A percentile compares a stretch with the other conserved stretches of the same genome.
phyloP scores from a whole-genome alignment of 2,797 vertebrate genomes.

The Schizopygopsis malacanthus region DNA sequence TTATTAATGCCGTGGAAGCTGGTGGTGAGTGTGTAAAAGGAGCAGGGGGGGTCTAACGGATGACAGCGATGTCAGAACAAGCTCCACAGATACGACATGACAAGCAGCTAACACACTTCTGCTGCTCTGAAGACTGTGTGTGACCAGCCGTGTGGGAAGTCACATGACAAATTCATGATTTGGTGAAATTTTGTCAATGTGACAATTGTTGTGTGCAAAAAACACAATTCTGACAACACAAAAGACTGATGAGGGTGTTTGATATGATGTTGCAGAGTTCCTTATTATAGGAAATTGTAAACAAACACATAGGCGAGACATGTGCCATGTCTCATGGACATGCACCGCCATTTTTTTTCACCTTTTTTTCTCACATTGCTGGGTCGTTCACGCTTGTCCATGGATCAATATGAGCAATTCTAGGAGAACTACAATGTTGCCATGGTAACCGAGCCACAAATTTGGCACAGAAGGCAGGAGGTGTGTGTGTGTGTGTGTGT shows the following conservation, averaged over 20 bases:
- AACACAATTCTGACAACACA: background rate
- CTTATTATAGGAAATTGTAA: background rate
- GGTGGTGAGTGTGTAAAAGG: conserved; percentile 50
- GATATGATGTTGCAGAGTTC: background rate
- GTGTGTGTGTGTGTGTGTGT: too few relatives aligned
- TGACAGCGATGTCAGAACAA: conserved; percentile 83
- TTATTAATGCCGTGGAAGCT: conserved; percentile 54
- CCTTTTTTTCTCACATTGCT: conserved; percentile 87
- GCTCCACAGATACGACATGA: conserved; percentile 84
- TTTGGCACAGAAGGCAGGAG: conserved; percentile 85
- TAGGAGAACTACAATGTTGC: conserved; percentile 95
- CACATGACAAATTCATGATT: conserved; percentile 67
- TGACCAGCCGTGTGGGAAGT: conserved; percentile 71
- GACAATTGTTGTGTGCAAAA: background rate
- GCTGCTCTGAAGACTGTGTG: conserved; percentile 67
- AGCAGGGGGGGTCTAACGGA: conserved; percentile 59
- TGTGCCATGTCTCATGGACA: background rate
- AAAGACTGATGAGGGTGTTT: background rate
- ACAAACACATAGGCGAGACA: background rate
- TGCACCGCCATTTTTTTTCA: background rate
- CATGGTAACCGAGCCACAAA: conserved; percentile 97
- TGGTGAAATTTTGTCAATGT: conserved; percentile 51
- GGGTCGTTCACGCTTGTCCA: conserved; percentile 93
- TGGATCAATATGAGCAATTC: conserved; percentile 99
- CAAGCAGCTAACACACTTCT: conserved; percentile 87